Conservation (phyloP, 2,113 vertebrate genomes). For the Lonchura striata region DNA sequence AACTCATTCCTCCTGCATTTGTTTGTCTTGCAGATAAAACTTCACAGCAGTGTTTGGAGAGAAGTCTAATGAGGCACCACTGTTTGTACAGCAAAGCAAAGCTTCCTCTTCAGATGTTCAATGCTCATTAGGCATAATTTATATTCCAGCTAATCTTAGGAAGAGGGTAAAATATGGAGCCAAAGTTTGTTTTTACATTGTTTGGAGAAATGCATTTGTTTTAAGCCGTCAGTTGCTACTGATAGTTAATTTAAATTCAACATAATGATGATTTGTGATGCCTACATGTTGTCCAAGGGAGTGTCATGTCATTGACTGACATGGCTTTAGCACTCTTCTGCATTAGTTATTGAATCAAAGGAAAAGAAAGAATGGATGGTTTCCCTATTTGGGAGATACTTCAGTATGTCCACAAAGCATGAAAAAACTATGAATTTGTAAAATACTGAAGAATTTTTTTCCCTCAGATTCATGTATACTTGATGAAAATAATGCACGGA, state of each 20-base stretch:
- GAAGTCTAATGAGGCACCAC: constrained; percentile 56
- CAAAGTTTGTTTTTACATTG: constrained; percentile 73
- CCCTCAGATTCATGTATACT: background rate
- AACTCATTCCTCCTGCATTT: constrained; percentile 58
- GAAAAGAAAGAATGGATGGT: background rate
- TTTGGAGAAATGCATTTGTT: constrained; percentile 73
- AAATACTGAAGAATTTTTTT: background rate
- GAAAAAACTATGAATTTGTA: background rate
- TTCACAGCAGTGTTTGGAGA: constrained; percentile 51
- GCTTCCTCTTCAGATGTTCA: constrained; percentile 45
- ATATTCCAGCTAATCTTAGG: constrained; percentile 56
- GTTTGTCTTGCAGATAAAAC: constrained; percentile 75
- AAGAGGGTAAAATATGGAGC: constrained; percentile 23
- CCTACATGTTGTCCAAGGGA: constrained; percentile 15
- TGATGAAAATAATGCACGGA: background rate
- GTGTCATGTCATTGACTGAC: background rate
- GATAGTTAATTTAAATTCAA: constrained; percentile 48
- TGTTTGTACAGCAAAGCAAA: constrained; percentile 56
- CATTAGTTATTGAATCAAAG: background rate
- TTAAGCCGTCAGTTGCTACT: constrained; percentile 60
- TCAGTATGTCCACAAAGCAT: background rate
- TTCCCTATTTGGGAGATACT: background rate
- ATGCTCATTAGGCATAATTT: constrained; percentile 55
- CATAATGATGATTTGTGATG: constrained; percentile 66
- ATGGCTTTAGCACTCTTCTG: background rate